Conservation (phyloP, 2,888 invertebrate species). For the Holacanthella duospinosa region DNA sequence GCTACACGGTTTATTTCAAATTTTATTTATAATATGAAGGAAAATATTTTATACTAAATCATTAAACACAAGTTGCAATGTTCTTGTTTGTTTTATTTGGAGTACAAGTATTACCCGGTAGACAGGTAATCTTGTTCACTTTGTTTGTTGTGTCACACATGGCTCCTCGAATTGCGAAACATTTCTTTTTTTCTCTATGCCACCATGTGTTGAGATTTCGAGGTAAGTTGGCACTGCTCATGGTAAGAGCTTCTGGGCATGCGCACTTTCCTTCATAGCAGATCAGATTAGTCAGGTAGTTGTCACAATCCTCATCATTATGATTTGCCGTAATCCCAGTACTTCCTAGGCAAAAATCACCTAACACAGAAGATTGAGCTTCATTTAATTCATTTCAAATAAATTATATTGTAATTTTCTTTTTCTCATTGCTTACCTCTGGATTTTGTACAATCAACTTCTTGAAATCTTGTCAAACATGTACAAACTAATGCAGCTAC, state of each 20-base stretch:
- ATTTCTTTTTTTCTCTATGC: not conserved
- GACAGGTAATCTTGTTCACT: not conserved
- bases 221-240: constrained; percentile 1
- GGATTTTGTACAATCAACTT: no score
- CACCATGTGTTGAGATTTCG: not conserved
- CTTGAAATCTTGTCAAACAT: no score
- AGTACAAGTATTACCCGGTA: not conserved
- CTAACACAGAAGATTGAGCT: no score
- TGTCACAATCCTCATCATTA: not conserved
- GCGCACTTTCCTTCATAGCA: not conserved
- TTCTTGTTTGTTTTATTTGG: not conserved
- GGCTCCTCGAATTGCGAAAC: not conserved
- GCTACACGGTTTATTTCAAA: no score
- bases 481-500: no score
- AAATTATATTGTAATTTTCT: no score
- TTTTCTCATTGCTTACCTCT: no score
- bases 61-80: not conserved
- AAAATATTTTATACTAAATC: not conserved
- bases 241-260: not conserved
- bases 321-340: not conserved
- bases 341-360: not conserved
- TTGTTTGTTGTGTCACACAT: not conserved
- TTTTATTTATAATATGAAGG: no score
- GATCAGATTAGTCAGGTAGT: not conserved
- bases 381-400: no score